Base-by-base conservation (phyloP, 2,888 invertebrate genomes). In the Drosophila nigritarsus region DNA sequence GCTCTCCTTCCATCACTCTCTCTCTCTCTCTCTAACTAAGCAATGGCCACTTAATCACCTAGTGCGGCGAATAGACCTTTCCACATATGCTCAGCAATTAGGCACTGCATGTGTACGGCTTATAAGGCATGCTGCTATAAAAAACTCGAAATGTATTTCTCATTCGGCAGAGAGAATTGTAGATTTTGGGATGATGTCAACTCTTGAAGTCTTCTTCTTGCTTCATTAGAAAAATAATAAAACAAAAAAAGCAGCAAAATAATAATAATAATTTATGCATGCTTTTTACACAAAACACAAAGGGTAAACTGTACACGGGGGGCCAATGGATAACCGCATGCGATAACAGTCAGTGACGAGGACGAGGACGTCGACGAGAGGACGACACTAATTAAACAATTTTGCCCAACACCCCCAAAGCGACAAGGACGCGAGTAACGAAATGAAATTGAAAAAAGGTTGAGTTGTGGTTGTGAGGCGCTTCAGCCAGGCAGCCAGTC, bases 371-470 rank as follows among this genome's bases (percentile, higher is more conserved):
- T 59, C 68, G 56, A 42, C 50, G 34, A 38, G 49, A 4, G 11
- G 20, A 80, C 80, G 87, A 75, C 78, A 82, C 85, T 86, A 86
- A 86, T 86, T 86, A 86, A 86, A 86, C 87, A 87, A 82, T 74
- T 80, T 87, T 79, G 75, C 65, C 65, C 72, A 87, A 15, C 45
- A 80, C 74, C 85, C 82, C 45, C 38, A 48, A 48, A 29, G 51
- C 40, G 30, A 38, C 54, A 34, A 49, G 49, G 18, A 50, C 18
- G 42, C 42, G 61, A 42, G 38, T 24, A 63, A 34, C 24, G 70
- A 24, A 59, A 36, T 69, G 67, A 80, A 78, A 86, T 83, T 78
- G 78, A 84, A 88, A 74, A 66, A 79, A 71, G 56, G 50, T 59
- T 32, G 54, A 18, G 42, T n/a, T 40, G 9, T 13, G 40, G 11